These are phyloP conservation scores for Brachionus sp. DNA, from an alignment of 1,140 invertebrate genomes.

Conservation along the genomic window DNA sequence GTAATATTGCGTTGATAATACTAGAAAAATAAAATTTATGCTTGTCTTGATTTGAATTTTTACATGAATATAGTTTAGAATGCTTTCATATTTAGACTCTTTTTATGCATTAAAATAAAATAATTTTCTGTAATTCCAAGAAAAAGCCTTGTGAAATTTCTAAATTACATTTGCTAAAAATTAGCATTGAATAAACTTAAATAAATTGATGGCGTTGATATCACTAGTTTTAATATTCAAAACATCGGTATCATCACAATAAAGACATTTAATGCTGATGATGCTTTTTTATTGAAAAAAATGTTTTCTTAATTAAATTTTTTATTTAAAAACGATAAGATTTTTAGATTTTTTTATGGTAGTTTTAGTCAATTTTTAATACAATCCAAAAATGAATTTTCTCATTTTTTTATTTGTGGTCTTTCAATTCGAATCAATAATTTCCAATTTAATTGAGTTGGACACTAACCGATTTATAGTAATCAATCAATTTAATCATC, in stretches of 20 bases:
- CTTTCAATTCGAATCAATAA: not conserved
- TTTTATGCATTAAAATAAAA: not conserved
- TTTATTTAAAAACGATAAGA: not conserved
- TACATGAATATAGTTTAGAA: not conserved
- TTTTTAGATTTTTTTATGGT: constrained; percentile 5
- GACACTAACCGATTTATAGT: not conserved
- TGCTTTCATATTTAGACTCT: not conserved
- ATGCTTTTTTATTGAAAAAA: not conserved
- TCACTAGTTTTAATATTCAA: not conserved
- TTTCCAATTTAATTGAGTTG: not conserved
- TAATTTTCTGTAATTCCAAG: not conserved
- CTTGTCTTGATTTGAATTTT: not conserved
- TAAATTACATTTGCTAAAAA: not conserved
- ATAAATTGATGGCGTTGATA: not conserved
- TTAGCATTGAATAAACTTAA: not conserved
- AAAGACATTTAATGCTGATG: not conserved
- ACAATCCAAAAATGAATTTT: not conserved
- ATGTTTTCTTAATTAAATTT: constrained; percentile 12
- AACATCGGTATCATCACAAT: not conserved
- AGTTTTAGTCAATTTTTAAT: not conserved
- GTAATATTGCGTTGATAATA: not conserved
- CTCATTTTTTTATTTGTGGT: not conserved
- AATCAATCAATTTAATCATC: not conserved
- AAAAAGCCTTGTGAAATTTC: not conserved
- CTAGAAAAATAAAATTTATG: not conserved